phyloP scores from a whole-genome alignment of 2,113 vertebrate genomes.

The Mesitornis unicolor region DNA sequence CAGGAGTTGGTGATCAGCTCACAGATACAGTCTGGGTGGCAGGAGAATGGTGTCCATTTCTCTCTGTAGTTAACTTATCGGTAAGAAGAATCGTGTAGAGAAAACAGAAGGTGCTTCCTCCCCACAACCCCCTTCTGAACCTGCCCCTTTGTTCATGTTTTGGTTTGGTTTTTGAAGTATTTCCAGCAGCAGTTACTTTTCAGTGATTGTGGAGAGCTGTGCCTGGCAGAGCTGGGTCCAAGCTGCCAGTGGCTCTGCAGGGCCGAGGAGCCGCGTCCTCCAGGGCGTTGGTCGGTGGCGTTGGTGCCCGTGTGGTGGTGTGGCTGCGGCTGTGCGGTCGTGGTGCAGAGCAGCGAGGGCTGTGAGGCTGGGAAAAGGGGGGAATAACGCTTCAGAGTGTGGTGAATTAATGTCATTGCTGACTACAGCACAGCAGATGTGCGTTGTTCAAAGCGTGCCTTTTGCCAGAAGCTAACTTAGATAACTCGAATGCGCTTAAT shows the following conservation, averaged over 20 bases:
- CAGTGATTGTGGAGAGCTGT: rapidly evolving
- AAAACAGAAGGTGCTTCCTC: background rate
- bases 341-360: rapidly evolving
- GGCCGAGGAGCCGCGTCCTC: rapidly evolving
- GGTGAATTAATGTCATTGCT: rapidly evolving
- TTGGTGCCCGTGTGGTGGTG: rapidly evolving
- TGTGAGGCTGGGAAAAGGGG: rapidly evolving
- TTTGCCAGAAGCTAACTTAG: background rate
- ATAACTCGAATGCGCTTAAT: background rate
- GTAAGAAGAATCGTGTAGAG: background rate
- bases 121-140: rapidly evolving
- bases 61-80: background rate
- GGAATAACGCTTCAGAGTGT: rapidly evolving
- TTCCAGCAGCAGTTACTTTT: rapidly evolving
- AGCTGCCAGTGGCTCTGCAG: background rate
- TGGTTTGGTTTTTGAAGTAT: background rate
- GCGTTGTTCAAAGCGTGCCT: rapidly evolving
- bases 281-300: rapidly evolving
- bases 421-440: rapidly evolving
- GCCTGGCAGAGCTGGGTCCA: background rate
- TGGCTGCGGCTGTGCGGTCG: background rate
- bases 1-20: background rate
- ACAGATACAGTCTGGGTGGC: background rate
- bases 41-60: background rate
- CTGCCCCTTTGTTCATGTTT: background rate